phyloP scores from a whole-genome alignment of 2,888 invertebrate genomes.

The Philaethria dido region DNA sequence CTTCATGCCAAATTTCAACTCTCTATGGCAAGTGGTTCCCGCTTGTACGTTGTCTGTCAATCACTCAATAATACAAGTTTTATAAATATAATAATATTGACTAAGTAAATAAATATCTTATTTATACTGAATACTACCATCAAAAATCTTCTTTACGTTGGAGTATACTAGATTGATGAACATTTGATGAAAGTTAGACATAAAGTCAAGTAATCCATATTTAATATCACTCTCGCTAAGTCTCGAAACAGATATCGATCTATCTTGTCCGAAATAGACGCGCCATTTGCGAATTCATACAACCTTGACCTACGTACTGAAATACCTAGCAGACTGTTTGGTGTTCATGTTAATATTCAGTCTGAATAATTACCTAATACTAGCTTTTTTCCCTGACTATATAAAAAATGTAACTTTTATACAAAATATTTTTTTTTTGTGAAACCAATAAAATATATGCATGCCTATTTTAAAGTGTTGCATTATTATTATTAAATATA shows the following conservation, averaged over 20 bases:
- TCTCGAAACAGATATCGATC: constrained; percentile 33
- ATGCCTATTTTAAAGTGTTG: neutral
- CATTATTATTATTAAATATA: neutral
- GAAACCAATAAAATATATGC: neutral
- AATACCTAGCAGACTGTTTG: constrained; percentile 7
- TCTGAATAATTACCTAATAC: constrained; percentile 8
- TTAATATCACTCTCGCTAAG: constrained; percentile 29
- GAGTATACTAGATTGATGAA: neutral
- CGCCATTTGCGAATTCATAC: constrained; percentile 26
- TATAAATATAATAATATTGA: too few species aligned
- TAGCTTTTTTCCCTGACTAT: neutral
- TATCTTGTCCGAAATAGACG: constrained; percentile 31
- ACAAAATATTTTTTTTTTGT: neutral
- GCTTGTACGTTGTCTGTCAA: too few species aligned
- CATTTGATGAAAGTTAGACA: neutral
- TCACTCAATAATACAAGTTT: too few species aligned
- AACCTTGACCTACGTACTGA: constrained; percentile 36
- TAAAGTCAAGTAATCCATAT: neutral
- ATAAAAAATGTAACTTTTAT: neutral
- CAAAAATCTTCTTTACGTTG: too few species aligned
- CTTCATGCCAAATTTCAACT: too few species aligned
- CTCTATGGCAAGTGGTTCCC: too few species aligned
- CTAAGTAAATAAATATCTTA: neutral
- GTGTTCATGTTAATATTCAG: constrained; percentile 10
- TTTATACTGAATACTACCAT: neutral